Evolutionary conservation across 1,140 invertebrate genomes (phyloP).

Genomic region (Dolichoris vasculosae): DNA sequence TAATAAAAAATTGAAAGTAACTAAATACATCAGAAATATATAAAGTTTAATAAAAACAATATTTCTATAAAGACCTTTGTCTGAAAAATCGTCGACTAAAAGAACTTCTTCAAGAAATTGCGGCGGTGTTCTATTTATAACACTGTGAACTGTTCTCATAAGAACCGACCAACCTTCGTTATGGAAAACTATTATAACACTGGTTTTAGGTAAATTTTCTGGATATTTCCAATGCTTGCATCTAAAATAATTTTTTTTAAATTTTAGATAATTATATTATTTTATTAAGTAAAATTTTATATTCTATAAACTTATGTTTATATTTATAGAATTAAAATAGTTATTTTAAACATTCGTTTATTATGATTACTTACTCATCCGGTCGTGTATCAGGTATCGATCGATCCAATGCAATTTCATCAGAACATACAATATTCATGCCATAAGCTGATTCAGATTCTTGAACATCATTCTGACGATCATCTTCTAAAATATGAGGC

Average conservation of each 20-base stretch:
- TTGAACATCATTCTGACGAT: slow-evolving; percentile 84
- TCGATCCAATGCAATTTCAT: slow-evolving; percentile 89
- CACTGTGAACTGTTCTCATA: slow-evolving; percentile 96
- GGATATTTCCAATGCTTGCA: slow-evolving; percentile 99
- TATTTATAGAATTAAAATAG: not conserved
- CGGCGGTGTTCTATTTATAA: slow-evolving; percentile 93
- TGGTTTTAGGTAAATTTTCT: slow-evolving; percentile 88
- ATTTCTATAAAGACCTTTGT: slow-evolving; percentile 82
- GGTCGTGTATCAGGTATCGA: slow-evolving; percentile 90
- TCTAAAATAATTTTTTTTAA: slow-evolving; percentile 68
- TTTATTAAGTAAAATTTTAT: not conserved
- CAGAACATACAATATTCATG: slow-evolving; percentile 98
- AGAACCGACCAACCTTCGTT: slow-evolving; percentile 98
- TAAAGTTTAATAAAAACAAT: not conserved
- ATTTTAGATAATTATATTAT: not conserved
- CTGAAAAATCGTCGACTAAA: slow-evolving; percentile 98
- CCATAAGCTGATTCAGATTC: slow-evolving; percentile 92
- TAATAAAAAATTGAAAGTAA: slow-evolving; percentile 20
- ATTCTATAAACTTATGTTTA: not conserved
- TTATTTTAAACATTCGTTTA: not conserved
- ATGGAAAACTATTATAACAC: slow-evolving; percentile 98
- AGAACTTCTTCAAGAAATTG: slow-evolving; percentile 95
- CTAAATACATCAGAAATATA: not conserved
- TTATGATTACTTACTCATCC: slow-evolving; percentile 80
- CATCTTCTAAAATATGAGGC: slow-evolving; percentile 82